A percentile compares a stretch with the other conserved stretches of the same genome.
These are phyloP conservation scores for Acromyrmex echinatior DNA, from an alignment of 1,140 invertebrate species.

Conservation along the genomic window DNA sequence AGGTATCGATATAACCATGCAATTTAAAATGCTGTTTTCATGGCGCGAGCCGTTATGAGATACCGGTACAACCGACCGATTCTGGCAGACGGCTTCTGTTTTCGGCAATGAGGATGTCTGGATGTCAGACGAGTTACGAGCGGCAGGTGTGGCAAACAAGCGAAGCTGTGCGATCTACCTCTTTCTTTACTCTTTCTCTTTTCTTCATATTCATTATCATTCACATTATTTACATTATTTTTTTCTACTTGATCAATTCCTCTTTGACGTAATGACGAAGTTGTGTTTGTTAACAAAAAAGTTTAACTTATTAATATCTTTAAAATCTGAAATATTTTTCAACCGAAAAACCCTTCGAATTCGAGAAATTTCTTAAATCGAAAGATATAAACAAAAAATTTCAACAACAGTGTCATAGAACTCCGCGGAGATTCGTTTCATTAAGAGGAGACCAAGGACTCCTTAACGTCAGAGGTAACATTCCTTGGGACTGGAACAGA, in stretches of 20 bases:
- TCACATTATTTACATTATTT: too few relatives aligned
- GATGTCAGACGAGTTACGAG: slow-evolving; percentile 72
- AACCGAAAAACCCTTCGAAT: not conserved
- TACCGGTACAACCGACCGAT: slow-evolving; percentile 68
- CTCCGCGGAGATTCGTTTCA: not conserved
- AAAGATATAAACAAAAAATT: not conserved
- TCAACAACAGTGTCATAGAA: not conserved
- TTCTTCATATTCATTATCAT: not conserved
- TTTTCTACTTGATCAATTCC: slow-evolving; percentile 5
- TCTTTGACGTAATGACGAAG: not conserved
- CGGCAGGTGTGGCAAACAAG: slow-evolving; percentile 61
- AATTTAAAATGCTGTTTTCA: slow-evolving; percentile 73
- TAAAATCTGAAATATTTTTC: not conserved
- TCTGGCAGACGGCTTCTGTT: slow-evolving; percentile 69
- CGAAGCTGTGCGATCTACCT: slow-evolving; percentile 7
- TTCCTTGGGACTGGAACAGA: not conserved
- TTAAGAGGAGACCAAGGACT: not conserved
- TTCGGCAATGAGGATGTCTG: slow-evolving; percentile 75
- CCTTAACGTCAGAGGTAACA: not conserved
- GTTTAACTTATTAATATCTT: not conserved
- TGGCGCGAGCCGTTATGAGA: slow-evolving; percentile 70
- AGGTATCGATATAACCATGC: slow-evolving; percentile 67
- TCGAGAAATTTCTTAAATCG: not conserved
- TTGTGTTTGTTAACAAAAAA: slow-evolving; percentile 8
- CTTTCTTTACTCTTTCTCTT: not conserved